These are phyloP conservation scores for Paraplagusia blochii DNA, from an alignment of 2,113 vertebrate species.

Conservation along the genomic window DNA sequence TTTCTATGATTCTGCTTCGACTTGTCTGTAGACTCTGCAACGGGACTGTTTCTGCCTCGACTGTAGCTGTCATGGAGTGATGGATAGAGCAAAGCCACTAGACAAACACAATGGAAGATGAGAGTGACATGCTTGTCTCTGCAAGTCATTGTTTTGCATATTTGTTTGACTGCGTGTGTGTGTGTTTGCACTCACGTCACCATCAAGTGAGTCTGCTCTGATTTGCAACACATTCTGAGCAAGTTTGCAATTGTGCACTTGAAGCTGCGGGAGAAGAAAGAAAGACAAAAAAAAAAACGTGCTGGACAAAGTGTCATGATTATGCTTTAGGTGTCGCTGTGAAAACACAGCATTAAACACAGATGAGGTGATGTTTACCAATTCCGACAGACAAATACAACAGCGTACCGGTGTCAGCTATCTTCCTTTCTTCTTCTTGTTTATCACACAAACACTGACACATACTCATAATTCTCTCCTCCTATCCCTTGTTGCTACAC, in stretches of 20 bases:
- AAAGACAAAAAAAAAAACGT: slow-evolving; percentile 41
- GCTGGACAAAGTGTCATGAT: slow-evolving; percentile 67
- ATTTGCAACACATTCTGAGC: slow-evolving; percentile 13
- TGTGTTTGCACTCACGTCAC: slow-evolving; percentile 30
- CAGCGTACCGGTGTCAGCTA: slow-evolving; percentile 47
- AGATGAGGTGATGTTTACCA: slow-evolving; percentile 58
- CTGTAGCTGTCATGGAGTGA: slow-evolving; percentile 66
- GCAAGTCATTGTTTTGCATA: slow-evolving; percentile 9
- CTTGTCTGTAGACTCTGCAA: slow-evolving; percentile 61
- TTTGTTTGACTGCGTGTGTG: slow-evolving; percentile 17
- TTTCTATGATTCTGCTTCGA: slow-evolving; percentile 74
- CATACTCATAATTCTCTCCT: slow-evolving; percentile 9
- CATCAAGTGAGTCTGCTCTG: slow-evolving; percentile 18
- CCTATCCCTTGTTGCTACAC: slow-evolving; percentile 43
- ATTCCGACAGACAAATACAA: slow-evolving; percentile 46
- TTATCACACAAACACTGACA: slow-evolving; percentile 6
- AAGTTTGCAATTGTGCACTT: neutral
- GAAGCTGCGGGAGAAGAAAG: slow-evolving; percentile 35
- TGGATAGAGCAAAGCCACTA: slow-evolving; percentile 65
- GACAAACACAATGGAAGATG: slow-evolving; percentile 63
- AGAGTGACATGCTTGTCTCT: slow-evolving; percentile 36
- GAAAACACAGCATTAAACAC: slow-evolving; percentile 43
- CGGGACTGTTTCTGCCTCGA: slow-evolving; percentile 71
- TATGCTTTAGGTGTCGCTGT: slow-evolving; percentile 48
- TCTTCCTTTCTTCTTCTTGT: neutral